A percentile compares a stretch with the other conserved stretches of the same genome.
These are phyloP conservation scores for Folsomia candida DNA, from an alignment of 2,888 invertebrate species.

Conservation along the genomic window DNA sequence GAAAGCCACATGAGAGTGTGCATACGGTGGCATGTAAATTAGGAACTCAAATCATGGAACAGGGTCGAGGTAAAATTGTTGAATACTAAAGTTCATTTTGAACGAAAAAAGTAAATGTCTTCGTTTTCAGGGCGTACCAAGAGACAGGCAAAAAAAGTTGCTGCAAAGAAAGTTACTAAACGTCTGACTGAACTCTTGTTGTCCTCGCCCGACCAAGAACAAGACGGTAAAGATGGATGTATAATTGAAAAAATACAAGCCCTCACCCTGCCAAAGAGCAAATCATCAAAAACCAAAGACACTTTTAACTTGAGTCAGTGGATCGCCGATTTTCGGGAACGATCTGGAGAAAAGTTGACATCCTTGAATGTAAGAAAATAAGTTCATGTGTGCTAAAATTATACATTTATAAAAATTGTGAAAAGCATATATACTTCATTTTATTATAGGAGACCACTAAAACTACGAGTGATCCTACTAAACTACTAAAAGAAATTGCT, in stretches of 20 bases:
- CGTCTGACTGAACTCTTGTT: slow-evolving; percentile 31
- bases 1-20: slow-evolving; percentile 43
- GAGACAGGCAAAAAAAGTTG: slow-evolving; percentile 46
- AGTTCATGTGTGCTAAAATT: not conserved
- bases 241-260: slow-evolving; percentile 27
- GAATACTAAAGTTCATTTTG: too few relatives aligned
- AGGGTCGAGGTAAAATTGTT: slow-evolving; percentile 45
- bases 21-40: slow-evolving; percentile 39
- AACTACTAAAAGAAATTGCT: slow-evolving; percentile 35
- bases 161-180: slow-evolving; percentile 44
- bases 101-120: too few relatives aligned
- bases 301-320: slow-evolving; percentile 25
- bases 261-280: slow-evolving; percentile 8
- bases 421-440: not conserved
- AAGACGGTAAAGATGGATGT: slow-evolving; percentile 24
- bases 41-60: slow-evolving; percentile 37
- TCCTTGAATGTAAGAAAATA: slow-evolving; percentile 22
- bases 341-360: slow-evolving; percentile 28
- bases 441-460: not conserved
- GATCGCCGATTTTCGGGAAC: slow-evolving; percentile 14
- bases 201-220: slow-evolving; percentile 18
- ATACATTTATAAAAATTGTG: not conserved
- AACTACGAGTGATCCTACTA: slow-evolving; percentile 19
- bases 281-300: slow-evolving; percentile 27
- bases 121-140: too few relatives aligned